A percentile compares a stretch with the other conserved stretches of the same genome.
phyloP scores from a whole-genome alignment of 1,140 invertebrate species.

The Apis florea region DNA sequence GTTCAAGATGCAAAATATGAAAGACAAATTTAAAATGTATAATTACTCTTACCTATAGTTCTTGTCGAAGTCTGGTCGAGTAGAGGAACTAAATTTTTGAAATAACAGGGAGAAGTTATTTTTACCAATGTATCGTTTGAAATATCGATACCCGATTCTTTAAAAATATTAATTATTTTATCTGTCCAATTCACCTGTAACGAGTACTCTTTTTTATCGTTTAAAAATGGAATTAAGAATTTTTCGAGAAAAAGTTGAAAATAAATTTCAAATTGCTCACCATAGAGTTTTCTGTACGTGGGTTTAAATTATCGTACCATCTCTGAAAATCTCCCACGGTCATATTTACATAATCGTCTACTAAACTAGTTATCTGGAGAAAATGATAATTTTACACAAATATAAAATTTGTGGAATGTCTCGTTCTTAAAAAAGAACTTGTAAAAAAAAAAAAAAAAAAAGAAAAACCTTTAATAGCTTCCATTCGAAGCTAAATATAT shows the following conservation, averaged over 20 bases:
- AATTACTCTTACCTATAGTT: neutral
- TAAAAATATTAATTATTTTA: neutral
- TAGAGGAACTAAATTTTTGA: neutral
- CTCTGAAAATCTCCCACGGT: neutral
- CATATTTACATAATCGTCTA: slow-evolving; percentile 3
- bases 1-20: neutral
- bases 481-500: neutral
- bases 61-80: neutral
- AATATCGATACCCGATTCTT: neutral
- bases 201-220: neutral
- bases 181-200: neutral
- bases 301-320: neutral
- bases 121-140: neutral
- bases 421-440: neutral
- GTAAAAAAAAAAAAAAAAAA: too few relatives aligned
- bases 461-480: neutral
- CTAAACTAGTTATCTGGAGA: neutral
- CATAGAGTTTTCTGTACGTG: neutral
- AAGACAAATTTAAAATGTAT: neutral
- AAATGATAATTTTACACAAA: too few relatives aligned
- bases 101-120: neutral
- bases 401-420: neutral
- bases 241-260: neutral
- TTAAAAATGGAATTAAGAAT: too few relatives aligned
- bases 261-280: neutral